Evolutionary conservation across 2,113 vertebrate genomes (phyloP).

Genomic region (Pongo pygmaeus): DNA sequence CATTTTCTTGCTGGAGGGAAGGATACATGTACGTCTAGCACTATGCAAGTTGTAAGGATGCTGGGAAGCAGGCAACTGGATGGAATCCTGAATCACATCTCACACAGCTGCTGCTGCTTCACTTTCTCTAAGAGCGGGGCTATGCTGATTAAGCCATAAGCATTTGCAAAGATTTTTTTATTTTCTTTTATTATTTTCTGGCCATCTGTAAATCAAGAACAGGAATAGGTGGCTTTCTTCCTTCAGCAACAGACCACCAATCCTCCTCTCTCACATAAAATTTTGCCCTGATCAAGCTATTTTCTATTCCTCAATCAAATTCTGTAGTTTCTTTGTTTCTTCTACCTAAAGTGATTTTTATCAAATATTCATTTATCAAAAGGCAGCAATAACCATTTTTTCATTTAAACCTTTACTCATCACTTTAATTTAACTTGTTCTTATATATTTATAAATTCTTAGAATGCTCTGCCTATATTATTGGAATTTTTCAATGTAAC

Average conservation of each 20-base stretch:
- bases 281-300: not conserved
- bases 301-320: not conserved
- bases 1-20: not conserved
- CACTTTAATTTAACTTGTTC: not conserved
- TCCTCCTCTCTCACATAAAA: not conserved
- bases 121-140: not conserved
- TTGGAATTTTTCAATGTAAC: not conserved
- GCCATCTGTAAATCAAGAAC: constrained; percentile 33
- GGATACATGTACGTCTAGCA: not conserved
- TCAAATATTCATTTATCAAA: not conserved
- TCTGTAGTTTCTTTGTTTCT: not conserved
- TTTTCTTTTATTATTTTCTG: not conserved
- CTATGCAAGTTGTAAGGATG: not conserved
- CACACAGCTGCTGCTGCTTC: constrained; percentile 58
- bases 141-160: constrained; percentile 36
- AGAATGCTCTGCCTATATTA: not conserved
- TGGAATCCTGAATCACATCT: not conserved
- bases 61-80: constrained; percentile 15
- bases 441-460: not conserved
- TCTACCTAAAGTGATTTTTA: not conserved
- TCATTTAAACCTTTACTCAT: not conserved
- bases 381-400: not conserved
- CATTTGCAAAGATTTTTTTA: not conserved
- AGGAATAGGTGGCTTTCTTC: not conserved
- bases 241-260: not conserved